phyloP scores from a whole-genome alignment of 2,888 invertebrate genomes.

The Neocrepidodera transversa region DNA sequence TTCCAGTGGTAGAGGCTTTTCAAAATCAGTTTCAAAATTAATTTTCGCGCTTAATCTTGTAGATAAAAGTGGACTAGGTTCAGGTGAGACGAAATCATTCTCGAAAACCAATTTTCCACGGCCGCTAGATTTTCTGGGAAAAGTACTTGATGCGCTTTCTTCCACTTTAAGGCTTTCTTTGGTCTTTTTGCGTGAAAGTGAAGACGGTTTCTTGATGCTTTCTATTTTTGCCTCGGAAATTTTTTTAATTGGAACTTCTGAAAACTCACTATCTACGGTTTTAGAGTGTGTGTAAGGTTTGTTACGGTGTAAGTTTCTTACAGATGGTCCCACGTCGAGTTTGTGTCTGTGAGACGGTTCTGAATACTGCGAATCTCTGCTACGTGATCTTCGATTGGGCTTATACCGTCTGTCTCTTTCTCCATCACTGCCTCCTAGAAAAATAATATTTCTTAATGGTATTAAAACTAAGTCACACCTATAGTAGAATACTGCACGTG shows the following conservation, averaged over 20 bases:
- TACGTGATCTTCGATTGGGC: conserved; percentile 60
- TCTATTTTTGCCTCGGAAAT: conserved; percentile 45
- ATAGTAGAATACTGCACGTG: background rate
- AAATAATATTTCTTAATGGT: conserved; percentile 5
- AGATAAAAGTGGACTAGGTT: conserved; percentile 49
- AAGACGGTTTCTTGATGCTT: conserved; percentile 50
- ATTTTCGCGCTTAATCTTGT: conserved; percentile 42
- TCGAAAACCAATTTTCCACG: conserved; percentile 62
- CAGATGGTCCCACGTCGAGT: conserved; percentile 48
- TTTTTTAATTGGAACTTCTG: conserved; percentile 49
- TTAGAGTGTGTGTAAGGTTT: conserved; percentile 50
- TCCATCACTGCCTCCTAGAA: conserved; percentile 63
- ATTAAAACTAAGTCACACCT: too few relatives aligned
- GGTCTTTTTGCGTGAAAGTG: conserved; percentile 50
- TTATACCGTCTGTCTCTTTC: conserved; percentile 66
- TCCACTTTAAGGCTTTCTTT: conserved; percentile 54
- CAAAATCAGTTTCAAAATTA: conserved; percentile 55
- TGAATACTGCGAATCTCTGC: conserved; percentile 58
- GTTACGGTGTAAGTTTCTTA: conserved; percentile 47
- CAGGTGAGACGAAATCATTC: conserved; percentile 70
- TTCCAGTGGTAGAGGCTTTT: conserved; percentile 44
- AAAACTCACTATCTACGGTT: conserved; percentile 69
- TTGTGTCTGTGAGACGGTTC: conserved; percentile 55
- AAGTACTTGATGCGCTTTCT: conserved; percentile 49
- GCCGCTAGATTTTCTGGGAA: conserved; percentile 57